These are phyloP conservation scores for Drosophila auraria DNA, from an alignment of 1,140 invertebrate genomes.

Conservation along the genomic window DNA sequence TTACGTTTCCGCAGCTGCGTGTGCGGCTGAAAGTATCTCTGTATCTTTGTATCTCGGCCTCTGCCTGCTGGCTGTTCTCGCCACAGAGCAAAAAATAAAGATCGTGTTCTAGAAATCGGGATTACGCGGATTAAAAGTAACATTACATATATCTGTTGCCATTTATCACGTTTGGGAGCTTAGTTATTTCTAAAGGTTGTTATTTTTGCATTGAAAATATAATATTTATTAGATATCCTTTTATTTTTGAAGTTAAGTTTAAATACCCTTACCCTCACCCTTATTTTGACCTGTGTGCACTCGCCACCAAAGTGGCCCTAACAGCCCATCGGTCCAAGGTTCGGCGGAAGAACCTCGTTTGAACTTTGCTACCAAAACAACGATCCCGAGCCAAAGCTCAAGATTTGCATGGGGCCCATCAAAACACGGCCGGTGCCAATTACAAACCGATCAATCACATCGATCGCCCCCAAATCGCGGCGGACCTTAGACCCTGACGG, in stretches of 20 bases:
- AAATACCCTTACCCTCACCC: no score
- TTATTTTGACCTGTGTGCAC: constrained; percentile 1
- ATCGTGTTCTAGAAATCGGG: constrained; percentile 10
- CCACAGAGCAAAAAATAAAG: constrained; percentile 20
- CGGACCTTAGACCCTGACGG: constrained; percentile 46
- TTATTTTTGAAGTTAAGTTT: no score
- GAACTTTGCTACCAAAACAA: constrained; percentile 60
- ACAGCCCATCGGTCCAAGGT: constrained; percentile 67
- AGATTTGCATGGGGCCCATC: constrained; percentile 60
- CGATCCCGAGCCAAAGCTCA: constrained; percentile 29
- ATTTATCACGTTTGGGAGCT: not conserved
- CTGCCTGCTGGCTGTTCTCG: constrained; percentile 36
- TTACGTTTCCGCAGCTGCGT: constrained; percentile 80
- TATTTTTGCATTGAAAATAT: not conserved
- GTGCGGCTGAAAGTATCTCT: constrained; percentile 57
- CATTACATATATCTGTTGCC: not conserved
- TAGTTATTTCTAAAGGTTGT: not conserved
- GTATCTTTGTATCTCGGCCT: constrained; percentile 45
- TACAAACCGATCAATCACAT: constrained; percentile 72
- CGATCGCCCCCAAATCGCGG: constrained; percentile 44
- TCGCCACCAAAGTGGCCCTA: constrained; percentile 18
- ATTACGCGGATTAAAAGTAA: constrained; percentile 16
- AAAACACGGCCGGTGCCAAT: constrained; percentile 55
- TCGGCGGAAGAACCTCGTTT: constrained; percentile 35
- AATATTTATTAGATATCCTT: not conserved